phyloP scores from a whole-genome alignment of 2,113 vertebrate genomes.

The Hypocryptadius cinnamomeus region DNA sequence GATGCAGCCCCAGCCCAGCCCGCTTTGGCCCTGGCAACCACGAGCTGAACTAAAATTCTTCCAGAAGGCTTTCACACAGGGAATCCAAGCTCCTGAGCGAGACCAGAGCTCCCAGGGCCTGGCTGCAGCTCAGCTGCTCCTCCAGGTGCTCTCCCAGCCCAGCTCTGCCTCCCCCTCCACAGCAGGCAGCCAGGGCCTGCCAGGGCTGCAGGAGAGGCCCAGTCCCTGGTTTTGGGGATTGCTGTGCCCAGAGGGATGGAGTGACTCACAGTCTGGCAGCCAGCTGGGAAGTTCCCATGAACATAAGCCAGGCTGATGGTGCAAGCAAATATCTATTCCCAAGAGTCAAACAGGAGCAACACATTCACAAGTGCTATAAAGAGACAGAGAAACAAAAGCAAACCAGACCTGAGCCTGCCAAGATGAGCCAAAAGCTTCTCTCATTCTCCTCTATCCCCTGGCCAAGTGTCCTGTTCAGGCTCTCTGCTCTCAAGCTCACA shows the following conservation, averaged over 20 bases:
- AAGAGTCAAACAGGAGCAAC: neutral
- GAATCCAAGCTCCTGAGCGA: neutral
- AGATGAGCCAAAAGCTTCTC: neutral
- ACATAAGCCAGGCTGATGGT: neutral
- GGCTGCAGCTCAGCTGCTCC: neutral
- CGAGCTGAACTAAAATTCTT: neutral
- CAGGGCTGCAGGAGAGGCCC: neutral
- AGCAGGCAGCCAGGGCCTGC: neutral
- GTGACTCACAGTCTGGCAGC: neutral
- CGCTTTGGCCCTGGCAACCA: neutral
- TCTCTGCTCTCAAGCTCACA: neutral
- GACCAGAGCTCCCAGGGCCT: neutral
- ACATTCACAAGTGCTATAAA: neutral
- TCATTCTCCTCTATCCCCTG: accelerated
- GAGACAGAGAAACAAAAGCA: neutral
- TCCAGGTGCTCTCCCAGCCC: neutral
- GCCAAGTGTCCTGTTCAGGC: neutral
- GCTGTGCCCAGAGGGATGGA: neutral
- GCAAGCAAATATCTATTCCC: neutral
- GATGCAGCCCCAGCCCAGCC: neutral
- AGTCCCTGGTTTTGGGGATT: neutral
- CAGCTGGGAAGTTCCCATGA: neutral
- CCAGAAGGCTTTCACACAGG: neutral
- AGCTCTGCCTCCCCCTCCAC: neutral
- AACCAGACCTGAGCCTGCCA: neutral